Evolutionary conservation across 1,140 invertebrate species (phyloP), one percentile per base, ranked within the genome.

Genomic region (Diplogasteroides magnus): DNA sequence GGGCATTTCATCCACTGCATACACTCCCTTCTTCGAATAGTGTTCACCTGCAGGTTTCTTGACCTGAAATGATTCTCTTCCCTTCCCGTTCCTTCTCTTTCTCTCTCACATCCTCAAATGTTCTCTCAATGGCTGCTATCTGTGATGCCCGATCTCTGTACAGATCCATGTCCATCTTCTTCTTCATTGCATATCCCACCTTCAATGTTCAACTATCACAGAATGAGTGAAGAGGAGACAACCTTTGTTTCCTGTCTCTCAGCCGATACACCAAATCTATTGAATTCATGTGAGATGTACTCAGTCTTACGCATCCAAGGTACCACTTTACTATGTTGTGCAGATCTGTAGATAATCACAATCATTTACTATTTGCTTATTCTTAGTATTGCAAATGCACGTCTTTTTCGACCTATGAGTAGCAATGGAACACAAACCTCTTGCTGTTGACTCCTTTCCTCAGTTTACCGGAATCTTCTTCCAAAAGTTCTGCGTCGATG

Each of bases 251-350:
- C 79, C 13, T 73, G 74, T 26, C 91, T 77, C 90, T 92, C 84
- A 92, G 92, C 32, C 75, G 79, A 77, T 74, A 92, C 91, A 81
- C 94, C 93, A 83, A 96, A 98, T 76, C 96, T 87, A 31, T 94
- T 97, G 80, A 94, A 94, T 86, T 98, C 95, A 29, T 95, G 94
- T 2, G 95, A 97, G 82, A 99, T 99, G 83, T 98, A 98, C 84
- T 98, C 96, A 0, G 96, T 98, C 80, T 95, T 90, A 63, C 96
- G 88, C 77, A 97, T 87, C 94, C 94, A 97, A 1, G 94, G 95
- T 1, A 97, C 93, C 82, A 89, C 92, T 74, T 91, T 89, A 1
- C 92, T 91, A 87, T 97, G 93, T 68, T 78, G 79, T 31, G 69
- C 37, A 37, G 82, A 81, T 56, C 79, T 77, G 57, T 26, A 83